Evolutionary conservation across 2,888 invertebrate genomes (phyloP).

Genomic region (Keiferia lycopersicella): DNA sequence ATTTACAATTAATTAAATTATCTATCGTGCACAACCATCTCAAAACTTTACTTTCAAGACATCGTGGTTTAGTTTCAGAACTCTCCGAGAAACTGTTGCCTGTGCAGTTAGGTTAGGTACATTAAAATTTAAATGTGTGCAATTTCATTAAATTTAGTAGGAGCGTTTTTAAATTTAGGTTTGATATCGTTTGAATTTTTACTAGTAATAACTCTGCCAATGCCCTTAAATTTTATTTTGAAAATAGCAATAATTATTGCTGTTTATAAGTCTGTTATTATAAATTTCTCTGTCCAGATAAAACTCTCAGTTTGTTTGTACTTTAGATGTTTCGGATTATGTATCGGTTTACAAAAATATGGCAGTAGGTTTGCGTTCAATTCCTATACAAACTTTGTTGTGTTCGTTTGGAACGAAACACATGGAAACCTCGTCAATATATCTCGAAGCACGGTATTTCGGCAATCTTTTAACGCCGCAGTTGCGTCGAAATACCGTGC

Average conservation of each 20-base stretch:
- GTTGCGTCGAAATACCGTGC: no score
- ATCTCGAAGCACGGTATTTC: no score
- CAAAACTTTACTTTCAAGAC: slow-evolving; percentile 48
- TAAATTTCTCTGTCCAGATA: slow-evolving; percentile 21
- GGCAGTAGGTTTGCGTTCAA: slow-evolving; percentile 78
- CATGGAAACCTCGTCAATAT: slow-evolving; percentile 24
- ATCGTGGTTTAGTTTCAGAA: slow-evolving; percentile 13
- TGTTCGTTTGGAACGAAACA: slow-evolving; percentile 46
- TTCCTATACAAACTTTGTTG: slow-evolving; percentile 61
- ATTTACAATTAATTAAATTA: slow-evolving; percentile 62
- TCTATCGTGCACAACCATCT: slow-evolving; percentile 80
- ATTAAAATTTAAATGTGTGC: slow-evolving; percentile 20
- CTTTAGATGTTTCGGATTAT: slow-evolving; percentile 50
- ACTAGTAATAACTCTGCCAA: neutral
- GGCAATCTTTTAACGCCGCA: no score
- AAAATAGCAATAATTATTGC: slow-evolving; percentile 15
- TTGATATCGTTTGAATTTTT: slow-evolving; percentile 16
- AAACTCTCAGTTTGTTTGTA: slow-evolving; percentile 45
- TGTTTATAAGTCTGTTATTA: slow-evolving; percentile 10
- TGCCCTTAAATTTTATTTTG: slow-evolving; percentile 2
- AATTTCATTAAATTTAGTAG: slow-evolving; percentile 14
- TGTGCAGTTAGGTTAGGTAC: slow-evolving; percentile 20
- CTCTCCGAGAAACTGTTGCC: slow-evolving; percentile 16
- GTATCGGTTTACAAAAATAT: slow-evolving; percentile 64
- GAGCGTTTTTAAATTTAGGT: slow-evolving; percentile 6